Percentiles rank a stretch among this genome's conserved stretches.
Conservation (phyloP, 2,888 invertebrate species). For the Glomeris marginata region DNA sequence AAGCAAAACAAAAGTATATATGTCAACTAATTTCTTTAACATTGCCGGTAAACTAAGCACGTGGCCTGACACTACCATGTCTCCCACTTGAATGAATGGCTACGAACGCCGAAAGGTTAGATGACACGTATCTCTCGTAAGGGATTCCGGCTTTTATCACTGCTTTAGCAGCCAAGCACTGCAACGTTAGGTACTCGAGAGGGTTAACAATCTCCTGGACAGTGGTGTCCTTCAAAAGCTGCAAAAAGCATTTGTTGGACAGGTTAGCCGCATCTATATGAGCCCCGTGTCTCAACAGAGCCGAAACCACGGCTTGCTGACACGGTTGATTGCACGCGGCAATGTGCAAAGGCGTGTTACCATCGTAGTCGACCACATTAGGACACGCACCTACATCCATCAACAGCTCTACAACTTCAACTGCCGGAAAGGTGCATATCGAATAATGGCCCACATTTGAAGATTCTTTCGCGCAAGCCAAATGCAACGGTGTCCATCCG, state of each 20-base stretch:
- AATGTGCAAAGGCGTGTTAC: constrained; percentile 77
- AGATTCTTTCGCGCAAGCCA: constrained; percentile 67
- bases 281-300: constrained; percentile 62
- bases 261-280: constrained; percentile 70
- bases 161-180: constrained; percentile 70
- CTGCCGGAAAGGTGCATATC: constrained; percentile 52
- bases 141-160: constrained; percentile 35
- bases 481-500: constrained; percentile 41
- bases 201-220: constrained; percentile 55
- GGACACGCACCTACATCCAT: constrained; percentile 69
- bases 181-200: constrained; percentile 58
- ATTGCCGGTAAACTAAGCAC: too few species aligned
- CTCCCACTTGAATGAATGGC: constrained; percentile 19
- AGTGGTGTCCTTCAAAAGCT: constrained; percentile 45
- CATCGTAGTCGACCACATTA: constrained; percentile 60
- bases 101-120: constrained; percentile 24
- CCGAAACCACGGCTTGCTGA: constrained; percentile 51
- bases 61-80: not conserved
- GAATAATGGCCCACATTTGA: constrained; percentile 49
- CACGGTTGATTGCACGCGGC: constrained; percentile 57
- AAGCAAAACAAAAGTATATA: too few species aligned
- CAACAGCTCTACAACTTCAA: constrained; percentile 53
- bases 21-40: too few species aligned
- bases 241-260: constrained; percentile 57
- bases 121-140: constrained; percentile 23